Evolutionary conservation across 2,888 invertebrate genomes (phyloP).

Genomic region (Diaprepes abbreviatus): DNA sequence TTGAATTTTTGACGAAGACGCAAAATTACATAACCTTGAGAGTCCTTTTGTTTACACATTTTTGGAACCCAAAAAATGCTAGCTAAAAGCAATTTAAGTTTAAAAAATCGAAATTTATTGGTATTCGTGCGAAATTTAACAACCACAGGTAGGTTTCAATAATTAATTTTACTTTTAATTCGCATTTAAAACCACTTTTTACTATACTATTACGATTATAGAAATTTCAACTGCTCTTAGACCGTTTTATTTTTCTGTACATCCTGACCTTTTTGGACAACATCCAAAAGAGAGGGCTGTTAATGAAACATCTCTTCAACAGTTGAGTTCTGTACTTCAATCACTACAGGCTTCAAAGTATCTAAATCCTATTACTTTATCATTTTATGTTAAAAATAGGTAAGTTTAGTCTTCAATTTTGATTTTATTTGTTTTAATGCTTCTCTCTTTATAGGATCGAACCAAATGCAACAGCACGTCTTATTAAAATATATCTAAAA

Average conservation of each 20-base stretch:
- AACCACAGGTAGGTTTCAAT: slow-evolving; percentile 70
- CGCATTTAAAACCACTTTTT: background rate
- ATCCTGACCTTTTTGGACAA: slow-evolving; percentile 95
- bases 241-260: slow-evolving; percentile 95
- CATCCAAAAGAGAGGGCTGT: slow-evolving; percentile 88
- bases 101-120: slow-evolving; percentile 17
- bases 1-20: background rate
- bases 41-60: slow-evolving; percentile 8
- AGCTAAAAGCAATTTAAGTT: slow-evolving; percentile 9
- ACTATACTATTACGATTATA: slow-evolving; percentile 57
- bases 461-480: slow-evolving; percentile 74
- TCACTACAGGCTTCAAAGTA: slow-evolving; percentile 77
- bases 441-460: slow-evolving; percentile 60
- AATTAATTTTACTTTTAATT: background rate
- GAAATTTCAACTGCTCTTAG: slow-evolving; percentile 92
- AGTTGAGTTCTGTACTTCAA: slow-evolving; percentile 87
- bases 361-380: slow-evolving; percentile 75
- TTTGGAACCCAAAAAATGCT: slow-evolving; percentile 14
- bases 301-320: slow-evolving; percentile 92
- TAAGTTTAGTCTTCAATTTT: slow-evolving; percentile 20
- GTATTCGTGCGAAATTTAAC: slow-evolving; percentile 29
- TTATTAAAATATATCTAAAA: slow-evolving; percentile 81
- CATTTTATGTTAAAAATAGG: slow-evolving; percentile 83
- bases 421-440: no score
- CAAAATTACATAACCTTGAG: background rate